Conservation (phyloP, 2,888 invertebrate species). For the Drosophila leonis region DNA sequence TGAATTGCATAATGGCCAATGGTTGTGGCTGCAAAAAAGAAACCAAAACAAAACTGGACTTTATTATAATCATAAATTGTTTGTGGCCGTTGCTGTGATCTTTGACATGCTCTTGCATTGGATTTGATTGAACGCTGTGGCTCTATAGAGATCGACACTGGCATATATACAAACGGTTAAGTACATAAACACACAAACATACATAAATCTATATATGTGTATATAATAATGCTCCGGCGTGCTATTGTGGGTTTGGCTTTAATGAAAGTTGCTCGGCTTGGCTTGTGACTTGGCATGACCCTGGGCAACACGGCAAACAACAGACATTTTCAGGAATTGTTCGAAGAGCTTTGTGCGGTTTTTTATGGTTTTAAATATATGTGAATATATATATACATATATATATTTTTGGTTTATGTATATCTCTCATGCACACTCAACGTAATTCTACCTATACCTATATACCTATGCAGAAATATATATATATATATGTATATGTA, state of each 20-base stretch:
- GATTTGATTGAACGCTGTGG: constrained; percentile 51
- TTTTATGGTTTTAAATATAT: constrained; percentile 8
- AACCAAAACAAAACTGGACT: constrained; percentile 21
- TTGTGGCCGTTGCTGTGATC: constrained; percentile 52
- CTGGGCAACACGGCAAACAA: constrained; percentile 59
- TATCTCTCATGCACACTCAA: constrained; percentile 49
- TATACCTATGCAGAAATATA: constrained; percentile 15
- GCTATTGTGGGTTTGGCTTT: constrained; percentile 69
- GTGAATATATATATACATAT: background rate
- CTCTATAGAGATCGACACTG: constrained; percentile 33
- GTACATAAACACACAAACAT: constrained; percentile 15
- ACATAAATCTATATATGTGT: background rate
- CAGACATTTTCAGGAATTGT: constrained; percentile 64
- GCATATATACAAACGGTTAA: constrained; percentile 17
- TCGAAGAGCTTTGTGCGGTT: constrained; percentile 47
- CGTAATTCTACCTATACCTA: constrained; percentile 60
- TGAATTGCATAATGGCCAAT: constrained; percentile 40
- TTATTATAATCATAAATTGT: constrained; percentile 62
- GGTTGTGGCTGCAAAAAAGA: constrained; percentile 20
- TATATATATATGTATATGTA: constrained; percentile 14
- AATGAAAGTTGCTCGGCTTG: constrained; percentile 68
- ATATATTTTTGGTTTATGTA: constrained; percentile 17
- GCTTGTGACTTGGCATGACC: constrained; percentile 67
- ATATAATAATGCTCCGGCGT: constrained; percentile 42
- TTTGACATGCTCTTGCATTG: constrained; percentile 54